These are phyloP conservation scores for Coleophora deauratella DNA, from an alignment of 2,888 invertebrate genomes.

Conservation along the genomic window DNA sequence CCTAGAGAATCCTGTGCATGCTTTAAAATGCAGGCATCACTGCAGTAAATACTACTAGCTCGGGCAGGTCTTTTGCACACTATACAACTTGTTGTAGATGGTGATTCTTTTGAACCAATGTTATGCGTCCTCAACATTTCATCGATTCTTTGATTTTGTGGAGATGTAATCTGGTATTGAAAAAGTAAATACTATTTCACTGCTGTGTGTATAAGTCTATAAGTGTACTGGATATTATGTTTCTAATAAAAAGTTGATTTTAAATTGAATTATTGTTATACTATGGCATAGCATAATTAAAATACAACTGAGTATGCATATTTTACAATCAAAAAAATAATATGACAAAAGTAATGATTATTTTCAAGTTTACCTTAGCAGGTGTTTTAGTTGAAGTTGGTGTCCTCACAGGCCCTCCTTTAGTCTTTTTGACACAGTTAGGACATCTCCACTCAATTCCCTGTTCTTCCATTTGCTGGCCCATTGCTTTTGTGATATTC, in stretches of 20 bases:
- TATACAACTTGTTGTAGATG: constrained; percentile 75
- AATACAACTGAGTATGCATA: no score
- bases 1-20: constrained; percentile 83
- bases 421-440: constrained; percentile 80
- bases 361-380: no score
- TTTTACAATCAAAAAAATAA: no score
- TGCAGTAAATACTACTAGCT: constrained; percentile 91
- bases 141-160: constrained; percentile 28
- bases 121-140: constrained; percentile 16
- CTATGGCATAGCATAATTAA: background rate
- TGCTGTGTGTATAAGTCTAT: background rate
- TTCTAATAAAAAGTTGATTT: no score
- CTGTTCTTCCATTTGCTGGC: constrained; percentile 91
- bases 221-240: no score
- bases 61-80: constrained; percentile 85
- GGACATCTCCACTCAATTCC: constrained; percentile 93
- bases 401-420: constrained; percentile 16
- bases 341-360: no score
- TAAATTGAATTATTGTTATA: no score
- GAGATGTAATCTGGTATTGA: constrained; percentile 7
- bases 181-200: background rate
- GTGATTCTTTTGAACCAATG: constrained; percentile 26
- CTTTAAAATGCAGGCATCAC: constrained; percentile 88
- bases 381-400: no score
- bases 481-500: constrained; percentile 92